These are phyloP conservation scores for Eurypyga helias DNA, from an alignment of 2,113 vertebrate genomes.

Conservation along the genomic window DNA sequence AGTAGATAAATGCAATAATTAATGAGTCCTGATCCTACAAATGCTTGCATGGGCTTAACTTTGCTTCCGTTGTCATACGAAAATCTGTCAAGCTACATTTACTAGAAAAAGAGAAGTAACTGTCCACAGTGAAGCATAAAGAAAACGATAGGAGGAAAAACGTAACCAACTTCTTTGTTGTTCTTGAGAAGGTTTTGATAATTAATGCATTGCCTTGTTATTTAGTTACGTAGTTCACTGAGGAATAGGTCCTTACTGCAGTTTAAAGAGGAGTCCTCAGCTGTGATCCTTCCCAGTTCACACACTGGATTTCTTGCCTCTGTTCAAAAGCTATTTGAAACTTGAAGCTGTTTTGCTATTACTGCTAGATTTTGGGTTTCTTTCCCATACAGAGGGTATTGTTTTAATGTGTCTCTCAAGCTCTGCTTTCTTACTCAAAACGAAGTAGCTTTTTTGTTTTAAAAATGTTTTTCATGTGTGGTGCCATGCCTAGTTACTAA, in stretches of 20 bases:
- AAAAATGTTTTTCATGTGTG: background rate
- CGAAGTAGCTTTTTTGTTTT: background rate
- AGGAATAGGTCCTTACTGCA: background rate
- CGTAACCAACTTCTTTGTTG: background rate
- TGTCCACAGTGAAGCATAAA: background rate
- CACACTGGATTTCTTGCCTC: background rate
- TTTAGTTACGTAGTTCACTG: background rate
- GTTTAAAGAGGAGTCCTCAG: background rate
- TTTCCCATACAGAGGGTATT: background rate
- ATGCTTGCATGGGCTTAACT: background rate
- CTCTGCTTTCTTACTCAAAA: background rate
- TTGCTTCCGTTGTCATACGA: background rate
- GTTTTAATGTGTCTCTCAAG: background rate
- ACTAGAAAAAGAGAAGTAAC: background rate
- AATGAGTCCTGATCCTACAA: background rate
- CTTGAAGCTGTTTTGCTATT: background rate
- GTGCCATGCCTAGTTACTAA: background rate
- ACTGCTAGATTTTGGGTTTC: background rate
- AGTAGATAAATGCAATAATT: background rate
- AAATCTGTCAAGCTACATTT: background rate
- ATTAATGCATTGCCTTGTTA: background rate
- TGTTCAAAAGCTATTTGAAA: background rate
- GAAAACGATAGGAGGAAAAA: background rate
- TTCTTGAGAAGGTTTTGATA: background rate
- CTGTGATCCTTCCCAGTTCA: background rate